Conservation (phyloP, 2,797 vertebrate genomes). For the Sternarchorhynchus goeldii region DNA sequence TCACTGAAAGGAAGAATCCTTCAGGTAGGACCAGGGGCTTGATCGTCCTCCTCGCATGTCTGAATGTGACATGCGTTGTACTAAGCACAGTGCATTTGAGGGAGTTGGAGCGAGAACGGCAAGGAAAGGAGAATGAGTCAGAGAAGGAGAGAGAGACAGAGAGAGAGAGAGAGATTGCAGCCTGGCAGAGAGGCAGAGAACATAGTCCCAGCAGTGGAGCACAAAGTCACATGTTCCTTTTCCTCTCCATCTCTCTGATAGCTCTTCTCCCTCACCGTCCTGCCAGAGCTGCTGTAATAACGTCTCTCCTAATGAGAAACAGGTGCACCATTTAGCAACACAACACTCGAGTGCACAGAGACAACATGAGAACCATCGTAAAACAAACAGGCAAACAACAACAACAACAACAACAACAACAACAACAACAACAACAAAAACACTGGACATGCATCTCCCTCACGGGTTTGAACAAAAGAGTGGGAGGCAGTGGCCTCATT, state of each 20-base stretch:
- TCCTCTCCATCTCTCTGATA: conserved; percentile 11
- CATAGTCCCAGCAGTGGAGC: conserved; percentile 3
- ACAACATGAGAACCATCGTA: no score
- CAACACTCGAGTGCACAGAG: conserved; percentile 8
- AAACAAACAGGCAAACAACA: no score
- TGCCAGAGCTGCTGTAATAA: neutral
- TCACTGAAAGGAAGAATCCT: conserved; percentile 26
- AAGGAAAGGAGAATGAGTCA: neutral
- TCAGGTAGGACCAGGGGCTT: conserved; percentile 43
- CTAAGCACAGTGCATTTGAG: conserved; percentile 45
- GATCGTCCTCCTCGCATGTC: conserved; percentile 31
- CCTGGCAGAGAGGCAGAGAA: conserved; percentile 10
- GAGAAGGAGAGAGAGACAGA: conserved; percentile 4
- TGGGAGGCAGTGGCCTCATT: no score
- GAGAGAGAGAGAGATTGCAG: neutral
- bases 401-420: no score
- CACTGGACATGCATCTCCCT: no score
- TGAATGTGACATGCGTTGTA: conserved; percentile 16
- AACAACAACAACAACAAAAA: no score
- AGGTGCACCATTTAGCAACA: conserved; percentile 38
- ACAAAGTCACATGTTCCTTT: conserved; percentile 22
- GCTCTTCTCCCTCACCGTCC: neutral
- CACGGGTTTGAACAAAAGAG: no score
- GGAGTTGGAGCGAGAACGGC: conserved; percentile 5
- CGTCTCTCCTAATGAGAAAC: conserved; percentile 37